These are phyloP conservation scores for Drosophila histrio DNA, from an alignment of 2,888 invertebrate species.

Conservation along the genomic window DNA sequence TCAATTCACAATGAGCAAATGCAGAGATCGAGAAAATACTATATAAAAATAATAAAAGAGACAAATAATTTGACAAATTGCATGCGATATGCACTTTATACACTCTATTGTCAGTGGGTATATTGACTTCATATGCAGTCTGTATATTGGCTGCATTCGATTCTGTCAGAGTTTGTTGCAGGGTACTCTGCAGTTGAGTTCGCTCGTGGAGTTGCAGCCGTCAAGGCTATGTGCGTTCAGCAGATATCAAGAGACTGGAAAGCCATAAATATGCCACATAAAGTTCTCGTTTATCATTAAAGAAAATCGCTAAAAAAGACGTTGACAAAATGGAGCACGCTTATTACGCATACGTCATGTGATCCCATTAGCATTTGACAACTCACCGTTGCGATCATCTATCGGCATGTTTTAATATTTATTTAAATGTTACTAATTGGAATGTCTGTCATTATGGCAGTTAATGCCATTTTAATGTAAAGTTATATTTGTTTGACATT, in stretches of 20 bases:
- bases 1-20: conserved; percentile 24
- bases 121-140: background rate
- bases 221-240: conserved; percentile 55
- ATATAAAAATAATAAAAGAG: conserved; percentile 14
- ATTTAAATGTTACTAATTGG: conserved; percentile 9
- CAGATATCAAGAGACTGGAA: conserved; percentile 63
- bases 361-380: background rate
- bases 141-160: background rate
- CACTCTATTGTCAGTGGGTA: background rate
- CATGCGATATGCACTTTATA: conserved; percentile 52
- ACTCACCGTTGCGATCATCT: background rate
- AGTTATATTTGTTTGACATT: background rate
- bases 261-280: conserved; percentile 36
- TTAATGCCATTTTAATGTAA: background rate
- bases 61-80: conserved; percentile 62
- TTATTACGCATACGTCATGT: conserved; percentile 20
- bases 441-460: background rate
- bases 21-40: conserved; percentile 29
- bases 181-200: background rate
- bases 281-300: conserved; percentile 26
- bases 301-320: conserved; percentile 28
- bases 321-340: conserved; percentile 30
- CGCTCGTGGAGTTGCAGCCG: conserved; percentile 29
- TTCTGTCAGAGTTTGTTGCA: background rate
- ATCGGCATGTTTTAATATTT: too few relatives aligned